Evolutionary conservation across 2,113 vertebrate species (phyloP).

Genomic region (Rhinoptilus africanus): DNA sequence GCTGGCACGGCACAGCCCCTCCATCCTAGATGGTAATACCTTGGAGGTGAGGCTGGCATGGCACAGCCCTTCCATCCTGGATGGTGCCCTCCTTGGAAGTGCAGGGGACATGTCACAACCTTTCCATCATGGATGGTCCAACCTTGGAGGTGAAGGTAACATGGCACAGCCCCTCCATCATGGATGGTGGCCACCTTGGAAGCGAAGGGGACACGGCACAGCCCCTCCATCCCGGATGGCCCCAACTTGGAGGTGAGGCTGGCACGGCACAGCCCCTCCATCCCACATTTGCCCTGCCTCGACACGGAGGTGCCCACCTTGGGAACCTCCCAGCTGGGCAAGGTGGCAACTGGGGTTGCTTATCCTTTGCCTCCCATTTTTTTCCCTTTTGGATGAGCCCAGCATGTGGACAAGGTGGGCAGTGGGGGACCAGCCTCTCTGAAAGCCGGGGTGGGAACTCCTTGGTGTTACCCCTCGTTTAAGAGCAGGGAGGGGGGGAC

Average conservation of each 20-base stretch:
- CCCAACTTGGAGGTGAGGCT: background rate
- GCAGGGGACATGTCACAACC: too few species aligned
- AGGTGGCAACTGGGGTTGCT: background rate
- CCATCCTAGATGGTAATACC: background rate
- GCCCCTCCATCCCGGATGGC: background rate
- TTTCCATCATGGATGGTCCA: background rate
- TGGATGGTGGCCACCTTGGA: background rate
- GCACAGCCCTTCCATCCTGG: background rate
- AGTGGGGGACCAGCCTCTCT: background rate
- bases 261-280: background rate
- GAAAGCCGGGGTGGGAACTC: rapidly evolving
- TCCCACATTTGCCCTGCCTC: background rate
- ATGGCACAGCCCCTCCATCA: too few species aligned
- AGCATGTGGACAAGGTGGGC: rapidly evolving
- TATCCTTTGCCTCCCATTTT: rapidly evolving
- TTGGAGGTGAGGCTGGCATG: background rate
- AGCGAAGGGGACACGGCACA: background rate
- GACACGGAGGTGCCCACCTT: background rate
- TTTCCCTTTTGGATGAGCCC: background rate
- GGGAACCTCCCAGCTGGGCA: too few species aligned
- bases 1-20: background rate
- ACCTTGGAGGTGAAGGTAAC: too few species aligned
- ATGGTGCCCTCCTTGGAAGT: too few species aligned
- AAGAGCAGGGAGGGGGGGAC: rapidly evolving
- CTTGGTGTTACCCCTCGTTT: rapidly evolving